These are phyloP conservation scores for Lapara coniferarum DNA, from an alignment of 2,888 invertebrate species.

Conservation along the genomic window DNA sequence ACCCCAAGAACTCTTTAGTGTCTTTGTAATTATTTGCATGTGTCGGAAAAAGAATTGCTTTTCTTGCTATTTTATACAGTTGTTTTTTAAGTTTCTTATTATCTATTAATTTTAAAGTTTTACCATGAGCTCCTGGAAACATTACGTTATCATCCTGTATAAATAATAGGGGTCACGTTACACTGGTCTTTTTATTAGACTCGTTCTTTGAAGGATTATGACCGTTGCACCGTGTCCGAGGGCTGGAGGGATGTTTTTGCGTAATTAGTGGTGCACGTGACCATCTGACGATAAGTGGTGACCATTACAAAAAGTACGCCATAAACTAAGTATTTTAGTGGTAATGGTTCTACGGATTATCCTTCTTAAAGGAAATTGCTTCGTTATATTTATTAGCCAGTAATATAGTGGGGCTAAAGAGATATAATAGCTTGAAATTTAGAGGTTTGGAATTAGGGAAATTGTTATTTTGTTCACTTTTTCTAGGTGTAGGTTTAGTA, in stretches of 20 bases:
- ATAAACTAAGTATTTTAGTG: neutral
- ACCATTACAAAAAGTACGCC: slow-evolving; percentile 6
- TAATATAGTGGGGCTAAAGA: neutral
- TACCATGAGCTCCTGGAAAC: neutral
- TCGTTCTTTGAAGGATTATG: slow-evolving; percentile 80
- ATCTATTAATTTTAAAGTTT: neutral
- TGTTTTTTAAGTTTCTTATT: no score
- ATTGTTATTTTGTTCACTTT: no score
- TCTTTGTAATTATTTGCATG: no score
- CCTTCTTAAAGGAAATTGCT: neutral
- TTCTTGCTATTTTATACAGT: no score
- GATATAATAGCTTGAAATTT: neutral
- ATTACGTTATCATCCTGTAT: slow-evolving; percentile 28
- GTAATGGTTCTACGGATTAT: neutral
- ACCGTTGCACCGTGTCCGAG: slow-evolving; percentile 58
- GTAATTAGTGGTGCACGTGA: slow-evolving; percentile 72
- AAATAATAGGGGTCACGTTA: slow-evolving; percentile 37
- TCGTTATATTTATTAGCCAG: neutral
- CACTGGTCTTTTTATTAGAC: slow-evolving; percentile 64
- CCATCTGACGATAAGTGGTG: slow-evolving; percentile 48
- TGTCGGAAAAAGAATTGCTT: no score
- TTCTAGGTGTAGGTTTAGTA: no score
- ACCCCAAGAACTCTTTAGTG: no score
- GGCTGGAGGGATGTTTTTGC: slow-evolving; percentile 74
- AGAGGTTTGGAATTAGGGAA: no score